Evolutionary conservation across 2,113 vertebrate genomes (phyloP).

Genomic region (Gymnarchus niloticus): DNA sequence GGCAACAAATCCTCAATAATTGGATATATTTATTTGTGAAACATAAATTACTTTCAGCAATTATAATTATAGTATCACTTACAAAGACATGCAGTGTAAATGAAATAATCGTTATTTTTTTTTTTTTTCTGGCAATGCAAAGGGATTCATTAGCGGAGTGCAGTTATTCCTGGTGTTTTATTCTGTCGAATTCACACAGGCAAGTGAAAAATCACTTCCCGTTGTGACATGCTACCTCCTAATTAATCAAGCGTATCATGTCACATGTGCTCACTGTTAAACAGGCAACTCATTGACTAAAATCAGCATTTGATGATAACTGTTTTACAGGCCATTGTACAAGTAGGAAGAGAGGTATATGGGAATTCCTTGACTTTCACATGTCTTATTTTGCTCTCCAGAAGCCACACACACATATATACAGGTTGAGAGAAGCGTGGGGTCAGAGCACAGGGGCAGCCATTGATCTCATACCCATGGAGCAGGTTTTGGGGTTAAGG

Average conservation of each 20-base stretch:
- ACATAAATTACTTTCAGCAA: not conserved
- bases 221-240: not conserved
- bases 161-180: not conserved
- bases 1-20: not conserved
- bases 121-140: not conserved
- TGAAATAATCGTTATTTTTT: not conserved
- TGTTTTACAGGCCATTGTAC: too few relatives aligned
- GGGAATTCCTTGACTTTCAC: too few relatives aligned
- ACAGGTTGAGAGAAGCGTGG: too few relatives aligned
- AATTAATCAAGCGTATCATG: not conserved
- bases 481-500: too few relatives aligned
- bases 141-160: not conserved
- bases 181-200: not conserved
- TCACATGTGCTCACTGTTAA: not conserved
- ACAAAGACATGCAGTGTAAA: not conserved
- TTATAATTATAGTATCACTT: not conserved
- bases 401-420: too few relatives aligned
- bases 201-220: not conserved
- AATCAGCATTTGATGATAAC: too few relatives aligned
- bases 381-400: too few relatives aligned
- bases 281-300: not conserved
- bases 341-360: too few relatives aligned
- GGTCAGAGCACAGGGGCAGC: too few relatives aligned
- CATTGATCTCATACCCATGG: too few relatives aligned
- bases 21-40: constrained; percentile 12